Evolutionary conservation across 35 echinoderm and acorn worm species (phyloP).

Genomic region (Anneissia japonica): DNA sequence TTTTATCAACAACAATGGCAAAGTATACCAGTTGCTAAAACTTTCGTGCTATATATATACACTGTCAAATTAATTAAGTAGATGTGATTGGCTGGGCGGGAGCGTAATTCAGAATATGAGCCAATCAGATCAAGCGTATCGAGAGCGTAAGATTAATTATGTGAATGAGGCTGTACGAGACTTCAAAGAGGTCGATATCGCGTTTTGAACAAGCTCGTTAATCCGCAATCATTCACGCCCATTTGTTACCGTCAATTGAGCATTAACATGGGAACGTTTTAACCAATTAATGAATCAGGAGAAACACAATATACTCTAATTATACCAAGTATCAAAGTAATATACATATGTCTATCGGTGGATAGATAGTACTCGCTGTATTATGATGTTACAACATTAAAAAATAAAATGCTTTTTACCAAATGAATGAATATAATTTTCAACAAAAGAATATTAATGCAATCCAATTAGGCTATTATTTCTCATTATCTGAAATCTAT

Average conservation of each 20-base stretch:
- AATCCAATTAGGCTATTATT: no score
- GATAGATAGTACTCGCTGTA: no score
- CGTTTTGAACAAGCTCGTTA: not conserved
- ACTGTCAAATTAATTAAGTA: not conserved
- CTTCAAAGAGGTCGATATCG: not conserved
- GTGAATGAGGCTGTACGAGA: not conserved
- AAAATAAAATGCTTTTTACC: no score
- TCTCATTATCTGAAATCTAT: no score
- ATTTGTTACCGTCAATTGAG: not conserved
- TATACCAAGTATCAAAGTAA: not conserved
- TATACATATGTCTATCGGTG: no score
- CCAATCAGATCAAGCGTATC: not conserved
- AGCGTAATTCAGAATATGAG: not conserved
- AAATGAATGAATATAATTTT: no score
- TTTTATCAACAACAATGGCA: not conserved
- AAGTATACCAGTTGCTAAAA: not conserved
- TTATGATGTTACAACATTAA: no score
- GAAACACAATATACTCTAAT: not conserved
- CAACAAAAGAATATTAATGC: no score
- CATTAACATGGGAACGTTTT: not conserved
- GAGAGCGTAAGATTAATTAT: not conserved
- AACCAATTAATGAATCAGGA: not conserved
- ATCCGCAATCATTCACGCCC: not conserved
- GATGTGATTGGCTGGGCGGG: not conserved
- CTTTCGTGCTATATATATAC: not conserved